A percentile compares a stretch with the other conserved stretches of the same genome.
Evolutionary conservation across 64 coral and sea anemone species (phyloP).

Genomic region (Acropora tenuis): DNA sequence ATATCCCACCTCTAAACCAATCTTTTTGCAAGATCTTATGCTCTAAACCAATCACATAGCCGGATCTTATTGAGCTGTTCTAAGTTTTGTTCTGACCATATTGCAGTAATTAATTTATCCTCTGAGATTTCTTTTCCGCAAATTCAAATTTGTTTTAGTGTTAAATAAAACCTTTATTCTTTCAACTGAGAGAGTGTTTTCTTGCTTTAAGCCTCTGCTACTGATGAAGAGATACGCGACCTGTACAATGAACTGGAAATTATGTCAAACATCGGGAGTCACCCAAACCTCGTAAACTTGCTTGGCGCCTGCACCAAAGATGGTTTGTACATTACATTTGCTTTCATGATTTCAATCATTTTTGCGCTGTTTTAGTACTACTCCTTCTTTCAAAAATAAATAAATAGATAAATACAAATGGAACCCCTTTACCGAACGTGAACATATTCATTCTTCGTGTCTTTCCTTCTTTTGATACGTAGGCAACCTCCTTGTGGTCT

Average conservation of each 20-base stretch:
- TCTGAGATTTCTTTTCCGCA: too few relatives aligned
- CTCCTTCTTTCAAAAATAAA: neutral
- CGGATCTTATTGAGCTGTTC: too few relatives aligned
- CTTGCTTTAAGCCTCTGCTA: conserved; percentile 26
- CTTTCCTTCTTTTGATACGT: neutral
- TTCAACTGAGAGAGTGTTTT: neutral
- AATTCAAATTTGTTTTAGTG: neutral
- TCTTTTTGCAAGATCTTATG: too few relatives aligned
- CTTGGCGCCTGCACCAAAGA: conserved; percentile 40
- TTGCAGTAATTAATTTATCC: too few relatives aligned
- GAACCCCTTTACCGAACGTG: too few relatives aligned
- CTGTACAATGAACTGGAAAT: conserved; percentile 60
- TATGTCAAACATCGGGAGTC: conserved; percentile 36
- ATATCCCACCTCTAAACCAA: too few relatives aligned
- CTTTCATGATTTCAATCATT: neutral
- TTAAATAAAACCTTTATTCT: neutral
- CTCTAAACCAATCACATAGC: too few relatives aligned
- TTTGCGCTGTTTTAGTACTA: too few relatives aligned
- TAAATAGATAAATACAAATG: too few relatives aligned
- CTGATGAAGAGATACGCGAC: conserved; percentile 23
- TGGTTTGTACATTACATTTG: conserved; percentile 6
- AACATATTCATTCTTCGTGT: neutral
- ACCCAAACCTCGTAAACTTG: conserved; percentile 59
- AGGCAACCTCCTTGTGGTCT: conserved; percentile 38
- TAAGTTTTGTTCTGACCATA: too few relatives aligned